A percentile compares a stretch with the other conserved stretches of the same genome.
Conservation (phyloP, 2,888 invertebrate species). For the Folsomia candida region DNA sequence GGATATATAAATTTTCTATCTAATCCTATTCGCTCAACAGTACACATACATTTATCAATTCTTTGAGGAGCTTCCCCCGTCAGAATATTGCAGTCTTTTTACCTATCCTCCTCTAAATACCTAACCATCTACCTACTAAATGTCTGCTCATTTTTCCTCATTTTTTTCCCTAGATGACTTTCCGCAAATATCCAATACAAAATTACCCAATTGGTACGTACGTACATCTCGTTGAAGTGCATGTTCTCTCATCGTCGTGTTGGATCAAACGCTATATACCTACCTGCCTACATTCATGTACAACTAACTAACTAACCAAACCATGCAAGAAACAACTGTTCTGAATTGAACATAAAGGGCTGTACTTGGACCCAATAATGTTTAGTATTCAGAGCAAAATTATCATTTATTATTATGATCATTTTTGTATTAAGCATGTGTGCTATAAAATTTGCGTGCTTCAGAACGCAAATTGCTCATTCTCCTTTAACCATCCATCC, state of each 20-base stretch:
- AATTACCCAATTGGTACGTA: too few relatives aligned
- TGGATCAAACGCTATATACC: too few relatives aligned
- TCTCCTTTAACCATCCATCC: not conserved
- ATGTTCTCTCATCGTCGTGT: too few relatives aligned
- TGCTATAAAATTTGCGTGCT: not conserved
- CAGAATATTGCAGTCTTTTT: too few relatives aligned
- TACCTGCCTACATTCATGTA: too few relatives aligned
- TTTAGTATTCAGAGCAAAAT: constrained; percentile 19
- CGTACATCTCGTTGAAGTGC: too few relatives aligned
- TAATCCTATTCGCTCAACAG: too few relatives aligned
- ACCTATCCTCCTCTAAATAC: too few relatives aligned
- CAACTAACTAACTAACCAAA: not conserved
- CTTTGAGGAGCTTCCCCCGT: too few relatives aligned
- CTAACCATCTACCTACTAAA: too few relatives aligned
- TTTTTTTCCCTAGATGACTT: constrained; percentile 15
- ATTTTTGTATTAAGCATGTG: constrained; percentile 15
- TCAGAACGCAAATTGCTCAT: constrained; percentile 12
- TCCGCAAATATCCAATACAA: constrained; percentile 8
- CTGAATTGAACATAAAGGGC: not conserved
- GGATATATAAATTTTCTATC: too few relatives aligned
- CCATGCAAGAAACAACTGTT: constrained; percentile 3
- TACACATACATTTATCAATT: too few relatives aligned
- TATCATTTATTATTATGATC: constrained; percentile 20
- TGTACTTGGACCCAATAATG: not conserved
- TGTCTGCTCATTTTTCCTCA: constrained; percentile 3